phyloP scores from a whole-genome alignment of 2,888 invertebrate species.

The Lottia scabra region DNA sequence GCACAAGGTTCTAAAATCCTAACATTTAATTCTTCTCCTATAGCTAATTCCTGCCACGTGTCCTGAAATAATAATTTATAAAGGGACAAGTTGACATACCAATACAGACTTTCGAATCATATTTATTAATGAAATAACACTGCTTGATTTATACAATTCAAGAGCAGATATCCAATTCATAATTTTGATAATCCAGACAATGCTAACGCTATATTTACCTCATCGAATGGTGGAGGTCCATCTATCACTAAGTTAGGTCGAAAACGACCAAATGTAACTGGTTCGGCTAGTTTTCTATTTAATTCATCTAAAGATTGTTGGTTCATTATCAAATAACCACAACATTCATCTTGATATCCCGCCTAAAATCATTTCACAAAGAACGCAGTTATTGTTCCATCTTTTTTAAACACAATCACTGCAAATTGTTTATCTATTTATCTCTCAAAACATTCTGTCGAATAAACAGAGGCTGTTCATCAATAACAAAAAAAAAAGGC shows the following conservation, averaged over 20 bases:
- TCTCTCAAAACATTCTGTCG: no score
- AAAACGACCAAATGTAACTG: conserved; percentile 74
- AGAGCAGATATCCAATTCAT: no score
- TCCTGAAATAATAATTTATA: conserved; percentile 71
- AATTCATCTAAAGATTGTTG: conserved; percentile 78
- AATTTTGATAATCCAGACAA: no score
- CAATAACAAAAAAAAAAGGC: no score
- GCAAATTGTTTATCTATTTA: no score
- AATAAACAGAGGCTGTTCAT: no score
- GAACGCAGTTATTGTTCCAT: background rate
- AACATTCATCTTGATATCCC: conserved; percentile 43
- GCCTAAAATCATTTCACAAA: conserved; percentile 29
- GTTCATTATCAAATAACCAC: conserved; percentile 74
- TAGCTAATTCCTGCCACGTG: conserved; percentile 79
- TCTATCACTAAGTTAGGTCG: conserved; percentile 79
- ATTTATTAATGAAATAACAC: background rate
- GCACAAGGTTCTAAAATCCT: conserved; percentile 78
- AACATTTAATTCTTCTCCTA: conserved; percentile 73
- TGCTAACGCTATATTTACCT: conserved; percentile 41
- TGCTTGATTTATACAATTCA: no score
- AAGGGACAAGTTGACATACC: background rate
- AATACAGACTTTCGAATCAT: background rate
- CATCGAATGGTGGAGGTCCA: conserved; percentile 68
- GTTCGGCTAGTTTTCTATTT: conserved; percentile 73
- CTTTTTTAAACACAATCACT: no score